A percentile compares a stretch with the other conserved stretches of the same genome.
Evolutionary conservation across 2,797 vertebrate species (phyloP).

Genomic region (Oreochromis grahami): DNA sequence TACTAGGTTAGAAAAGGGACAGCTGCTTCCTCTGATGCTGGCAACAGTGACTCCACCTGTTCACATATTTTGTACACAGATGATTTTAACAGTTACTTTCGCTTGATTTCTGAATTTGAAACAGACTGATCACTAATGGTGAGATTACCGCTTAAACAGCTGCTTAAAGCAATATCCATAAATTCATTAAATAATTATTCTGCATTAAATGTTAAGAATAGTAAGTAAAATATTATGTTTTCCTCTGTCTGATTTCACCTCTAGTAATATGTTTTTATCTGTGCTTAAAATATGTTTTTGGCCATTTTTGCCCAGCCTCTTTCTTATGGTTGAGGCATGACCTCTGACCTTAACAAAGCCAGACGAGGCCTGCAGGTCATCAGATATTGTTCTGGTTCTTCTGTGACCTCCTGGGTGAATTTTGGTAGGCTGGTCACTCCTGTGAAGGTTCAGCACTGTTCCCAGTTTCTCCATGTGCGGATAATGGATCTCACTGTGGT

Average conservation of each 20-base stretch:
- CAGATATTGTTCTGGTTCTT: neutral
- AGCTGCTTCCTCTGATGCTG: slow-evolving; percentile 17
- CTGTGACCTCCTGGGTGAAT: neutral
- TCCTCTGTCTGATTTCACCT: neutral
- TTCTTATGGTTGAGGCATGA: neutral
- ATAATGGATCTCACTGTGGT: neutral
- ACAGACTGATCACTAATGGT: neutral
- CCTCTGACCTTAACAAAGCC: neutral
- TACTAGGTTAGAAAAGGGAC: neutral
- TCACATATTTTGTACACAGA: neutral
- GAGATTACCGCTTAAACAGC: neutral
- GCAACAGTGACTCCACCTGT: slow-evolving; percentile 17
- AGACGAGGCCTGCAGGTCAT: neutral
- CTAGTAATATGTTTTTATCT: neutral
- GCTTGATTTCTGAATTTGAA: neutral
- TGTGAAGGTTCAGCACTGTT: neutral
- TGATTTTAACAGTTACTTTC: neutral
- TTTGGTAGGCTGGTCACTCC: neutral
- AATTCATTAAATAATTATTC: neutral
- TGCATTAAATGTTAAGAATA: neutral
- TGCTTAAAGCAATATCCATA: neutral
- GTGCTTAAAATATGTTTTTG: neutral
- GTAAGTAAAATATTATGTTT: neutral
- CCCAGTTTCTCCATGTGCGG: neutral
- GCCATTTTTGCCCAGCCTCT: neutral